Conservation (phyloP, 2,113 vertebrate genomes). For the Pampusana beccarii region DNA sequence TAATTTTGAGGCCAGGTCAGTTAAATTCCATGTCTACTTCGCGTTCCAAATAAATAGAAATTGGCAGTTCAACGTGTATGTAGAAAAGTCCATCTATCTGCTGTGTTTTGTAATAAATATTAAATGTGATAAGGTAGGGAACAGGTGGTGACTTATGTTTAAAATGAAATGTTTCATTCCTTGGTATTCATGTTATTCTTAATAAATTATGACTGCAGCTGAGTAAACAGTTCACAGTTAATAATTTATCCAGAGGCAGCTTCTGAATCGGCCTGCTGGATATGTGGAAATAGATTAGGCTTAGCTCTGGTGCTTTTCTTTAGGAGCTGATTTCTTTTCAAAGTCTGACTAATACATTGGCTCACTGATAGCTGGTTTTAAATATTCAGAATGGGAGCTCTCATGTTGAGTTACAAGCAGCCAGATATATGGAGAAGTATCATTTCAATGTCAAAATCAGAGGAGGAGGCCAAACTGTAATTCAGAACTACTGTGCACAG, state of each 20-base stretch:
- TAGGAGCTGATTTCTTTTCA: conserved; percentile 18
- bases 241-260: conserved; percentile 21
- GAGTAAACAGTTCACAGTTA: conserved; percentile 43
- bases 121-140: neutral
- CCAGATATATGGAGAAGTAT: neutral
- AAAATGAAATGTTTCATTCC: conserved; percentile 12
- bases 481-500: neutral
- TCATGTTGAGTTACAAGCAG: neutral
- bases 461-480: neutral
- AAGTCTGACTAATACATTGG: conserved; percentile 5
- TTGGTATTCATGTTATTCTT: neutral
- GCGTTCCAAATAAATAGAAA: neutral
- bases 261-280: neutral
- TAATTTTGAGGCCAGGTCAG: neutral
- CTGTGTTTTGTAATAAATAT: conserved; percentile 7
- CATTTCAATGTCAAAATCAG: neutral
- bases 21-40: neutral
- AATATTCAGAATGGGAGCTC: neutral
- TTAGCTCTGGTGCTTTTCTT: neutral
- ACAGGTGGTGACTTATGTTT: neutral
- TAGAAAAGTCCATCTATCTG: neutral
- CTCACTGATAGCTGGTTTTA: neutral
- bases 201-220: conserved; percentile 30
- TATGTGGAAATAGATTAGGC: neutral
- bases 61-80: neutral